phyloP scores from a whole-genome alignment of 2,888 invertebrate genomes.

The Rhamnusium bicolor region DNA sequence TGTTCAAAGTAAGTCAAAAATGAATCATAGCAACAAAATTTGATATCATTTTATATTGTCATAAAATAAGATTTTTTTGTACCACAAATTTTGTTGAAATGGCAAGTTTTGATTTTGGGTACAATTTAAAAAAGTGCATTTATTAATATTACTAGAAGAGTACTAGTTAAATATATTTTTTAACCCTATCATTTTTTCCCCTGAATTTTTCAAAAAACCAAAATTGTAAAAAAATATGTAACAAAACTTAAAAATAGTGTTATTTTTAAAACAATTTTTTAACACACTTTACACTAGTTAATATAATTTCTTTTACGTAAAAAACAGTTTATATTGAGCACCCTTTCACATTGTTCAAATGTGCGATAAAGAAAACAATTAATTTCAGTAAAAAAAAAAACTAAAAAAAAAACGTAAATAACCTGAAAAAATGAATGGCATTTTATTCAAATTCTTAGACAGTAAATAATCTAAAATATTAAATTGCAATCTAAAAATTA shows the following conservation, averaged over 20 bases:
- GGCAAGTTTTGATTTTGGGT: not conserved
- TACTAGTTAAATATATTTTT: not conserved
- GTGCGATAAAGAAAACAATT: no score
- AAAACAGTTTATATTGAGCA: not conserved
- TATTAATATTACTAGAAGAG: not conserved
- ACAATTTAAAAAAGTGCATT: not conserved
- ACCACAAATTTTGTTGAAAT: constrained; percentile 6
- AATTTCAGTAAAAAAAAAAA: no score
- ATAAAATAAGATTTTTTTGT: no score
- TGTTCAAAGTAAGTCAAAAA: constrained; percentile 53
- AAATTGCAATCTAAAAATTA: no score
- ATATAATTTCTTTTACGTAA: constrained; percentile 14
- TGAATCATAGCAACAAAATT: constrained; percentile 10
- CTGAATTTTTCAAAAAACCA: not conserved
- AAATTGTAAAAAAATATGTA: not conserved
- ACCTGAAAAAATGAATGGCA: no score
- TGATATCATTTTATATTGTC: not conserved
- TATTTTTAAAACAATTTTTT: not conserved
- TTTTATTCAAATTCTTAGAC: no score
- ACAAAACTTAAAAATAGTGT: not conserved
- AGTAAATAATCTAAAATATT: no score
- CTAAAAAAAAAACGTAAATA: no score
- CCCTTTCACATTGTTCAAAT: constrained; percentile 5
- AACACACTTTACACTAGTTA: constrained; percentile 32
- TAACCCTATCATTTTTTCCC: not conserved